These are phyloP conservation scores for Polypedilum vanderplanki DNA, from an alignment of 1,140 invertebrate genomes.

Conservation along the genomic window DNA sequence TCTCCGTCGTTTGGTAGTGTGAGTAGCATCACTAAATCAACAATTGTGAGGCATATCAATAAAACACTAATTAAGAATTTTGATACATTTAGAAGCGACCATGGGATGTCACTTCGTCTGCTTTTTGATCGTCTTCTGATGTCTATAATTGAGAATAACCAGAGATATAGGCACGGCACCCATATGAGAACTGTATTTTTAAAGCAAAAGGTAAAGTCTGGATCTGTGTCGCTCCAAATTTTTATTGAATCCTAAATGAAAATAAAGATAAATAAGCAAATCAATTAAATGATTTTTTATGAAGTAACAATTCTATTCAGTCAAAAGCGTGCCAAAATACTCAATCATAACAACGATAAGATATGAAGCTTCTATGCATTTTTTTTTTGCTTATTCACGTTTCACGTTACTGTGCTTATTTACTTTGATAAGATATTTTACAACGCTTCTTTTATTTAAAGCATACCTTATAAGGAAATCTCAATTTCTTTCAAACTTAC, in stretches of 20 bases:
- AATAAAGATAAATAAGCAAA: neutral
- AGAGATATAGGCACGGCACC: constrained; percentile 79
- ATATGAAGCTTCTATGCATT: neutral
- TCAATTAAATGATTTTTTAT: neutral
- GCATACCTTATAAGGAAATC: too few relatives aligned
- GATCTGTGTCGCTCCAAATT: constrained; percentile 44
- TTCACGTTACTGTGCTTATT: too few relatives aligned
- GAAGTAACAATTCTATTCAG: neutral
- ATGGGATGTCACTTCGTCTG: constrained; percentile 70
- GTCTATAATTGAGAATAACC: constrained; percentile 68
- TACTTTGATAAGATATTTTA: too few relatives aligned
- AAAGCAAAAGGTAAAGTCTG: constrained; percentile 81
- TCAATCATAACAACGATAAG: neutral
- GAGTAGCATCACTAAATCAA: constrained; percentile 45
- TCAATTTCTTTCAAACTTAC: too few relatives aligned
- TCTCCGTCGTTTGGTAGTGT: neutral
- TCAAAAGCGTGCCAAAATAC: neutral
- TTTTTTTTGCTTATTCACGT: neutral
- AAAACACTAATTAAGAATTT: constrained; percentile 61
- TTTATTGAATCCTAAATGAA: neutral
- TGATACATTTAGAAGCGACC: constrained; percentile 66
- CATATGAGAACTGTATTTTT: constrained; percentile 80
- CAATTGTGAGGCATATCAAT: constrained; percentile 52
- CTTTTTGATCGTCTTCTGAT: constrained; percentile 68
- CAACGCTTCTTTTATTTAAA: too few relatives aligned